These are phyloP conservation scores for Mandrillus leucophaeus DNA, from an alignment of 2,113 vertebrate genomes.

Conservation along the genomic window DNA sequence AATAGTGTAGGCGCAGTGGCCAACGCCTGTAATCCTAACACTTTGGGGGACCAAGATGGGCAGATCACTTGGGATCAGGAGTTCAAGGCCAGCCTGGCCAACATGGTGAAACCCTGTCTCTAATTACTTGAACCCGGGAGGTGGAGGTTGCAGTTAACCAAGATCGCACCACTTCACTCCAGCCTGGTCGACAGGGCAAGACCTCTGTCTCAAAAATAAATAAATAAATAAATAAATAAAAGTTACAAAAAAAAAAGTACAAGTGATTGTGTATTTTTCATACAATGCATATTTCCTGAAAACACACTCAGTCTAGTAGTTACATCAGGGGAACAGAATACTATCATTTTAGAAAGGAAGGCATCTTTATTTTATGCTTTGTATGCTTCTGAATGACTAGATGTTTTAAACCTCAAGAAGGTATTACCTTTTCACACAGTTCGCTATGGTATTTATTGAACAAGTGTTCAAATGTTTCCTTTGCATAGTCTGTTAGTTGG, in stretches of 20 bases:
- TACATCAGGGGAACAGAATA: not conserved
- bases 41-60: too few relatives aligned
- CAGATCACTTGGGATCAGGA: too few relatives aligned
- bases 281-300: not conserved
- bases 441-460: not conserved
- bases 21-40: too few relatives aligned
- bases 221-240: too few relatives aligned
- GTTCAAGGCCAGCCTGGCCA: too few relatives aligned
- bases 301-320: not conserved
- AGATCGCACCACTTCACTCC: too few relatives aligned
- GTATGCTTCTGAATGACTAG: not conserved
- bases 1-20: too few relatives aligned
- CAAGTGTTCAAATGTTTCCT: not conserved
- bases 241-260: not conserved
- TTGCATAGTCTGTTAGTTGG: not conserved
- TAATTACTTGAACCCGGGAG: too few relatives aligned
- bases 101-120: too few relatives aligned
- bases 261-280: not conserved
- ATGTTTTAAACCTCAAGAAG: not conserved
- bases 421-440: not conserved
- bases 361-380: not conserved
- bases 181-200: too few relatives aligned
- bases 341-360: not conserved
- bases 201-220: too few relatives aligned
- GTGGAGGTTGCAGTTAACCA: too few relatives aligned